Base-by-base conservation (phyloP, 2,888 invertebrate species). In the Eristalis intricaria region DNA sequence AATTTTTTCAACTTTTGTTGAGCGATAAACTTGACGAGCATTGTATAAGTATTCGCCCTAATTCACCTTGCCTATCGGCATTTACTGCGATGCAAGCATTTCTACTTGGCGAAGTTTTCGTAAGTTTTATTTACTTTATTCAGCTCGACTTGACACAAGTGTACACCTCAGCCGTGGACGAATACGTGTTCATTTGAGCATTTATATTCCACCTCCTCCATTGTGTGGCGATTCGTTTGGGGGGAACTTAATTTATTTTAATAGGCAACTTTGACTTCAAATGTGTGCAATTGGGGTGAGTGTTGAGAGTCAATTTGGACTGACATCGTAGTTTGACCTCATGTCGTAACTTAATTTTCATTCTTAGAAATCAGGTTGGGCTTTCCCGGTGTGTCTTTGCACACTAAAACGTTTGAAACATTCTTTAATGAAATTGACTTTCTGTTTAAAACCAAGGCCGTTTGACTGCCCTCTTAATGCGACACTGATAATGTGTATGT, bases 231-330 rank as follows among this genome's bases (percentile, higher is more conserved):
- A 35, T 22, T 22, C 13, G 32, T 65, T 29, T 15, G 23, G n/a
- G 64, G 74, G 22, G 35, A 68, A 64, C 60, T 50, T 69, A 74
- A 74, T 80, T 80, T 68, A 74, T 61, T 74, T 80, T 75, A 63
- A 81, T 81, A 81, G 60, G 13, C 19, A 66, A 65, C 60, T 68
- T 75, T 82, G 64, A 69, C 69, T 68, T 66, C 40, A 38, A 8
- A 40, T 65, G 38, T 66, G 22, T 56, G 56, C 69, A 81, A 69
- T 75, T 76, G 81, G 69, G 76, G 76, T 76, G 81, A 65, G 75
- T 58, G 75, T 38, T 40, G 38, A 64, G 63, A 82, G 69, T 69
- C 64, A 82, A 82, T 64, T 75, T 63, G 11, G 40, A 64, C 63
- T 70, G 70, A 65, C 70, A 63, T 10, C 13, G 35, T 11, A 11